These are phyloP conservation scores for Meganola albula DNA, from an alignment of 2,888 invertebrate species.

Conservation along the genomic window DNA sequence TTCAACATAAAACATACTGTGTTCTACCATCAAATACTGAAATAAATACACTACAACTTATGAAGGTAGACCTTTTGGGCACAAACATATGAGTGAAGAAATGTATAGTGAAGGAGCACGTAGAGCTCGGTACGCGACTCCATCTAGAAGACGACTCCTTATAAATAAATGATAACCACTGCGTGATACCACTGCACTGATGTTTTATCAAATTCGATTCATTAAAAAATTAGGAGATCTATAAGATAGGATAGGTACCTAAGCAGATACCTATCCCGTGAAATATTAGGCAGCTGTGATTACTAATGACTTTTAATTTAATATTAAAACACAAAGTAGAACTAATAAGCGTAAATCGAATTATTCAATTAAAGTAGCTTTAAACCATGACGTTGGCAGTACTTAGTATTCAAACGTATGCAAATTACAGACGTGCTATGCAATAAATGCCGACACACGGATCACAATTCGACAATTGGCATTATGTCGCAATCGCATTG, in stretches of 20 bases:
- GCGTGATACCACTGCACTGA: slow-evolving; percentile 30
- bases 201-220: too few species aligned
- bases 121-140: slow-evolving; percentile 23
- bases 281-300: slow-evolving; percentile 1
- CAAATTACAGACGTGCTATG: slow-evolving; percentile 76
- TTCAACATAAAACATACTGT: slow-evolving; percentile 38
- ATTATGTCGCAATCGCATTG: slow-evolving; percentile 63
- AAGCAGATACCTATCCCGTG: too few species aligned
- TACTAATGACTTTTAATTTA: slow-evolving; percentile 21
- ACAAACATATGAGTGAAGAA: slow-evolving; percentile 16
- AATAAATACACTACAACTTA: too few species aligned
- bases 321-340: slow-evolving; percentile 44
- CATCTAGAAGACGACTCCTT: slow-evolving; percentile 37
- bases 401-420: slow-evolving; percentile 77
- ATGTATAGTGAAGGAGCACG: slow-evolving; percentile 29
- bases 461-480: slow-evolving; percentile 76
- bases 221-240: too few species aligned
- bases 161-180: slow-evolving; percentile 58
- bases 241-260: too few species aligned
- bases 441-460: slow-evolving; percentile 75
- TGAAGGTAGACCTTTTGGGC: slow-evolving; percentile 15
- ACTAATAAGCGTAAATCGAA: slow-evolving; percentile 66
- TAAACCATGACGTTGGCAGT: slow-evolving; percentile 62
- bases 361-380: slow-evolving; percentile 73
- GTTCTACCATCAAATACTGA: slow-evolving; percentile 1